Conservation (phyloP, 2,113 vertebrate species). For the Pomatostomus ruficeps region DNA sequence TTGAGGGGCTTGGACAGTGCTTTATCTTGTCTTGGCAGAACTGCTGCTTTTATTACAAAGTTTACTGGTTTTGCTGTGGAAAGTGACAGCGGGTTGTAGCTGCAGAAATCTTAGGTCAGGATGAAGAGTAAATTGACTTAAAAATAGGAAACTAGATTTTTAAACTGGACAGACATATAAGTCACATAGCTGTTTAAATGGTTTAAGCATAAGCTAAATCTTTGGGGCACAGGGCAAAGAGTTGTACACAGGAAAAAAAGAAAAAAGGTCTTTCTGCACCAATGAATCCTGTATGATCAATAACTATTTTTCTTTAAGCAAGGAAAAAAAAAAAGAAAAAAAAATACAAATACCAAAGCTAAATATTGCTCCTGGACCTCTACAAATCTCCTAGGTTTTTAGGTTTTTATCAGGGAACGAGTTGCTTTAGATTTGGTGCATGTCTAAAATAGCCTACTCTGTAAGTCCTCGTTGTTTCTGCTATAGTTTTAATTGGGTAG, state of each 20-base stretch:
- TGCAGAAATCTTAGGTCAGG: not conserved
- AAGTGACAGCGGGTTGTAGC: not conserved
- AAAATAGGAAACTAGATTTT: not conserved
- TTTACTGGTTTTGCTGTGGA: not conserved
- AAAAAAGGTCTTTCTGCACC: not conserved
- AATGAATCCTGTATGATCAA: not conserved
- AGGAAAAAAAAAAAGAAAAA: not conserved
- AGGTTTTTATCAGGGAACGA: not conserved
- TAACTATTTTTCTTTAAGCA: not conserved
- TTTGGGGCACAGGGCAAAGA: not conserved
- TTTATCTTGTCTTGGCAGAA: not conserved
- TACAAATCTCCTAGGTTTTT: not conserved
- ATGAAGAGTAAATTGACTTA: not conserved
- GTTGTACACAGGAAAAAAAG: not conserved
- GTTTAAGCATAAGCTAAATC: not conserved
- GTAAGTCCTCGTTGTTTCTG: not conserved
- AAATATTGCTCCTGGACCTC: not conserved
- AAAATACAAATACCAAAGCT: not conserved
- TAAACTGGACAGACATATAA: not conserved
- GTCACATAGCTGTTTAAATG: not conserved
- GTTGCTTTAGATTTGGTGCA: not conserved
- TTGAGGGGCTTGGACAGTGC: not conserved
- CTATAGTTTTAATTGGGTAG: not conserved
- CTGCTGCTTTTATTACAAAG: not conserved
- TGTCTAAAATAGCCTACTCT: not conserved